Evolutionary conservation across 2,797 vertebrate genomes (phyloP).

Genomic region (Apogon talboti): DNA sequence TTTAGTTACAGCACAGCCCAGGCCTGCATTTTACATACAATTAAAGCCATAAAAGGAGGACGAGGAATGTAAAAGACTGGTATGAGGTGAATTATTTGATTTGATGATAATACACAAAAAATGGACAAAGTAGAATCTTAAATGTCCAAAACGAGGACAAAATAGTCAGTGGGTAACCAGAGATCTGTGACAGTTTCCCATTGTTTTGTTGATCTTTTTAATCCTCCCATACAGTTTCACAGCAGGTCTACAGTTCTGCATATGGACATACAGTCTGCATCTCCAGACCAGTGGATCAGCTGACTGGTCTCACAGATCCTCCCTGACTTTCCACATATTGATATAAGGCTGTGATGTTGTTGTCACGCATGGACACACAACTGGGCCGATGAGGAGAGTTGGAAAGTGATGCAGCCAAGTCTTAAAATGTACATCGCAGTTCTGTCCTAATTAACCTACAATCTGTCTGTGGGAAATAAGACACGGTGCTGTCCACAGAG

Average conservation of each 20-base stretch:
- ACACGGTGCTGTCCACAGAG: neutral
- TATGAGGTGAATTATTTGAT: neutral
- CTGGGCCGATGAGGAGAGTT: neutral
- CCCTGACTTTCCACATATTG: too few relatives aligned
- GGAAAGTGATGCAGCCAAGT: neutral
- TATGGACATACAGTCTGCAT: neutral
- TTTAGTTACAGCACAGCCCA: neutral
- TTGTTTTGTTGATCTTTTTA: neutral
- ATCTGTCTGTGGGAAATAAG: neutral
- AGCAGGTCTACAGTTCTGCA: neutral
- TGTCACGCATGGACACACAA: neutral
- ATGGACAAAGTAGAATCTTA: too few relatives aligned
- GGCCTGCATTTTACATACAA: neutral
- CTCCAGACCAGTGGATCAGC: too few relatives aligned
- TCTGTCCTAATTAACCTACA: slow-evolving; percentile 9
- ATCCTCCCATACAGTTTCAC: neutral
- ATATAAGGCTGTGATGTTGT: slow-evolving; percentile 1
- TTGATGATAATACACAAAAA: too few relatives aligned
- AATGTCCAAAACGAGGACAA: too few relatives aligned
- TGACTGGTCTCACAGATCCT: too few relatives aligned
- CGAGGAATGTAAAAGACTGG: too few relatives aligned
- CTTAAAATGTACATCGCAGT: neutral
- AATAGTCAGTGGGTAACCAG: too few relatives aligned
- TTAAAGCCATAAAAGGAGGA: neutral
- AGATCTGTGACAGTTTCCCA: neutral